phyloP scores from a whole-genome alignment of 2,888 invertebrate species.

The Dasysyrphus tricinctus region DNA sequence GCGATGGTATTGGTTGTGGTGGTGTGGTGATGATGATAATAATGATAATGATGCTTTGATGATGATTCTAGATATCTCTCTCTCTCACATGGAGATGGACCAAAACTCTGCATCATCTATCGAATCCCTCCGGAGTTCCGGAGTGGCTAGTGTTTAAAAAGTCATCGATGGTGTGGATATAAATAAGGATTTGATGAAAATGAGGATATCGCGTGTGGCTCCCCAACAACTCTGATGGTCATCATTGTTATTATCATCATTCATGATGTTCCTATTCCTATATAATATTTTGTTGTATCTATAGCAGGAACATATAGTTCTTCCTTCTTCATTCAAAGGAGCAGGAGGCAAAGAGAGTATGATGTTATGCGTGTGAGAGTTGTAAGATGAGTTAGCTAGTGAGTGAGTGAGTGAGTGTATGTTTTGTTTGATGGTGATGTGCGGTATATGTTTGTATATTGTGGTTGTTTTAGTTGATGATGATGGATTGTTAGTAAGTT shows the following conservation, averaged over 20 bases:
- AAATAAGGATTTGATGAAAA: conserved; percentile 76
- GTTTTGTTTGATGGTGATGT: not conserved
- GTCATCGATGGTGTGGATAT: conserved; percentile 75
- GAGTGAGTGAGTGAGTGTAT: conserved; percentile 15
- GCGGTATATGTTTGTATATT: conserved; percentile 40
- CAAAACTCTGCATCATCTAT: not conserved
- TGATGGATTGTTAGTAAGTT: conserved; percentile 76
- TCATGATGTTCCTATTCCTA: conserved; percentile 45
- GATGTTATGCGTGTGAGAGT: conserved; percentile 11
- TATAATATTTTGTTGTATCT: not conserved
- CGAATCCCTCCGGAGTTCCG: conserved; percentile 71
- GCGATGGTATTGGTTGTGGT: conserved; percentile 16
- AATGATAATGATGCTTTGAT: not conserved
- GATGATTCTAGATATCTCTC: not conserved
- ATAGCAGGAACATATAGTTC: not conserved
- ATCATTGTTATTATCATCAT: conserved; percentile 69
- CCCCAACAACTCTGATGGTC: conserved; percentile 26
- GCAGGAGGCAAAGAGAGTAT: not conserved
- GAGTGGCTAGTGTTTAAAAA: conserved; percentile 73
- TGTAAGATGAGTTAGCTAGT: not conserved
- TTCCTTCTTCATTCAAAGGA: not conserved
- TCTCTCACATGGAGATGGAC: conserved; percentile 38
- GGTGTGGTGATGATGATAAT: conserved; percentile 4
- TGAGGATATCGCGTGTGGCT: conserved; percentile 74
- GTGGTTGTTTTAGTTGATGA: conserved; percentile 65